Conservation (phyloP, 2,888 invertebrate genomes). For the Pyrocoelia pectoralis region DNA sequence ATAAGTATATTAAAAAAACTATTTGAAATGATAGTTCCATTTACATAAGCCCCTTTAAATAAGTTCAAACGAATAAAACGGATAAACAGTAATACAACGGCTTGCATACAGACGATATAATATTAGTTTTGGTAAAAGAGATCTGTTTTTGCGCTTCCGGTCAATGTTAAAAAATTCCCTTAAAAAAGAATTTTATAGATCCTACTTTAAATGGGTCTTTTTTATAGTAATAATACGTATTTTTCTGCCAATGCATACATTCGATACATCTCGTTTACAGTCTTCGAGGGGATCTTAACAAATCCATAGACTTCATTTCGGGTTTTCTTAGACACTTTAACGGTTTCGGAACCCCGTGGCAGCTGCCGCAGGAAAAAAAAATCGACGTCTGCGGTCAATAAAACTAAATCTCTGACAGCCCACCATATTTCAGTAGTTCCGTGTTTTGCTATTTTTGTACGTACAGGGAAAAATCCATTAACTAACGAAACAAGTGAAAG, state of each 20-base stretch:
- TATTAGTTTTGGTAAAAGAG: too few relatives aligned
- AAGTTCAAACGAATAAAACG: too few relatives aligned
- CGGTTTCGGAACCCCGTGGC: slow-evolving; percentile 43
- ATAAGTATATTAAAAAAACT: too few relatives aligned
- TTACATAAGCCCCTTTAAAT: too few relatives aligned
- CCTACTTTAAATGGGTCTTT: neutral
- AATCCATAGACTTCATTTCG: slow-evolving; percentile 39
- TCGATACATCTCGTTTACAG: slow-evolving; percentile 55
- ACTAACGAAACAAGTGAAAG: slow-evolving; percentile 36
- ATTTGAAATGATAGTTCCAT: too few relatives aligned
- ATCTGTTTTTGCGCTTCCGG: too few relatives aligned
- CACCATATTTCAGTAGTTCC: slow-evolving; percentile 51
- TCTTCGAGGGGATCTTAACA: slow-evolving; percentile 44
- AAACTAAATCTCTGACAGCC: slow-evolving; percentile 58
- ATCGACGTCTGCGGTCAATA: slow-evolving; percentile 59
- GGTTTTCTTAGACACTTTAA: slow-evolving; percentile 53
- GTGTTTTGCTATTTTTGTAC: slow-evolving; percentile 48
- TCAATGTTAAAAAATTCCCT: too few relatives aligned
- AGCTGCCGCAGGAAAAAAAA: slow-evolving; percentile 43
- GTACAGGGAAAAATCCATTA: slow-evolving; percentile 40
- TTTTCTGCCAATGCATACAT: slow-evolving; percentile 44
- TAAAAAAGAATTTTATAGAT: neutral
- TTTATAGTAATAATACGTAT: slow-evolving; percentile 28
- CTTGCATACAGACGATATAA: too few relatives aligned
- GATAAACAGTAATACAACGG: too few relatives aligned